Base-by-base conservation (phyloP, 2,797 vertebrate species). In the Pempheris klunzingeri region DNA sequence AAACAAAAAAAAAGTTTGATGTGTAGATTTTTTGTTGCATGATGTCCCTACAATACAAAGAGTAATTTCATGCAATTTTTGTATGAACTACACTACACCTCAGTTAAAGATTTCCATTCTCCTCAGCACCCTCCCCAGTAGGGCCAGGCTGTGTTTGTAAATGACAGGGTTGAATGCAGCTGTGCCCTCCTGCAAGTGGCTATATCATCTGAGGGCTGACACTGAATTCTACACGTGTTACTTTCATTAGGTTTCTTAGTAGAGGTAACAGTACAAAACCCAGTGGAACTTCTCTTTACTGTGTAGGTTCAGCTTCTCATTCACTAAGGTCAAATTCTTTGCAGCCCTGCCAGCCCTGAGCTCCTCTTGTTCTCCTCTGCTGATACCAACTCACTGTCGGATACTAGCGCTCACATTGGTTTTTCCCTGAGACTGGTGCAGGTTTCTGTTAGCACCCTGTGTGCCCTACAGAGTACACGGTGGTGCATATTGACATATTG, bases 211-310 rank as follows among this genome's bases (percentile, higher is more conserved):
- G 46, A 71, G 52, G 24, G n/a, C 34, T 59, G 60, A 74, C 64
- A 62, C 60, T 5, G 14, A 66, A 43, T 62, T 44, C 7, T 34
- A n/a, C n/a, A 32, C 41, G 36, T 67, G 44, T 71, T 62, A 47
- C 65, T 34, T 60, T 57, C 34, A 72, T 71, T 68, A 73, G 55
- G 36, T 41, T 20, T 15, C 17, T 76, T 13, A 53, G 32, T 28
- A 3, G 49, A 53, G 43, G 11, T n/a, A 54, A 60, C 30, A 20
- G 34, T 22, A 47, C 68, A 44, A n/a, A 38, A 63, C 71, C 58
- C 20, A 47, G 8, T 39, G 52, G 30, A 74, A 18, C 22, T 30
- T 73, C 24, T 53, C 50, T 47, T 59, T 24, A n/a, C 63, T 34
- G 15, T 3, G 4, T 0, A 39, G 14, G 18, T 47, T 80, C 69